Base-by-base conservation (phyloP, 1,140 invertebrate genomes). In the Apis florea region DNA sequence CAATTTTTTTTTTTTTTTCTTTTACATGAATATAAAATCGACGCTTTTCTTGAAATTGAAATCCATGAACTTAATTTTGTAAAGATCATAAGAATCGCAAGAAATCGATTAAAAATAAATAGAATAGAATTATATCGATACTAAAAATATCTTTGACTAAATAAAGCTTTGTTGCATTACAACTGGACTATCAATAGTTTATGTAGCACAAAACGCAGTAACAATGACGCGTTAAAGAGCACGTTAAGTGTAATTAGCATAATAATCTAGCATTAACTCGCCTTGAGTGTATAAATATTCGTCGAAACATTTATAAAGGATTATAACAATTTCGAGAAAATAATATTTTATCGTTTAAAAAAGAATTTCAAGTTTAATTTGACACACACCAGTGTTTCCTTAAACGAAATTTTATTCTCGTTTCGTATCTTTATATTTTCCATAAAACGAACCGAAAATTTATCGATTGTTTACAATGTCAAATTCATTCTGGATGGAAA, bases 381-480 rank as follows among this genome's bases (percentile, higher is more conserved):
- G 19, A 40, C 31, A 21, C 13, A 6, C 63, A 40, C 0, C 31
- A 40, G 5, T n/a, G 15, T 11, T n/a, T 17, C 63, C 3, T 17
- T 5, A 13, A n/a, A 19, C 31, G 31, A 47, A n/a, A 40, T 40
- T 40, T 8, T 11, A 17, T 0, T n/a, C 24, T 51, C n/a, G 10
- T 49, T 47, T 21, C 66, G 21, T 6, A 11, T 40, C 31, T 40
- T 24, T 21, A 68, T 51, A 21, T 19, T 40, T 68, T 15, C 66
- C 21, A 68, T 17, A 40, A 64, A 54, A 13, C 21, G 51, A 40
- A 26, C 61, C 24, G 66, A 19, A 61, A 53, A 24, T 53, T 66
- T 72, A 69, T 64, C 71, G 56, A 17, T 67, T 53, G 84, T 80
- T 86, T 80, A 80, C 68, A 58, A 26, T 19, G 26, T 24, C 49